These are phyloP conservation scores for Hypena proboscidalis DNA, from an alignment of 2,888 invertebrate genomes.

Conservation along the genomic window DNA sequence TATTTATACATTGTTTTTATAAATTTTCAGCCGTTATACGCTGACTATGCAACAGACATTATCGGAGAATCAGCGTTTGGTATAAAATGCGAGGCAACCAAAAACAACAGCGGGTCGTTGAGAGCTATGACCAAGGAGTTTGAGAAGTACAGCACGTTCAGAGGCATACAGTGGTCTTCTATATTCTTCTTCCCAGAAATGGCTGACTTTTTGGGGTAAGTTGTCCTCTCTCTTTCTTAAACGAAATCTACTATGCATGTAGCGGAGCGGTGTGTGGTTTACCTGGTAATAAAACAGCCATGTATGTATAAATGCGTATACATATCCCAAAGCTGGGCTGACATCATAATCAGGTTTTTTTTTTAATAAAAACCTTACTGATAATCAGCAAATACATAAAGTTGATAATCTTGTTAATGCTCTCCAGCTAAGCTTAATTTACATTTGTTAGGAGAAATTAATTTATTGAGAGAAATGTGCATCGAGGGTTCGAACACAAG, in stretches of 20 bases:
- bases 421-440: too few species aligned
- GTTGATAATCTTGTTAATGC: too few species aligned
- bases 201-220: constrained; percentile 52
- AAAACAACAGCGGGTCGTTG: constrained; percentile 47
- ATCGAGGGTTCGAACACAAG: not conserved
- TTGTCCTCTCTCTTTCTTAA: not conserved
- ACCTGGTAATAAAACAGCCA: too few species aligned
- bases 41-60: constrained; percentile 52
- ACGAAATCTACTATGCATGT: not conserved
- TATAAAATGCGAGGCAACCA: constrained; percentile 45
- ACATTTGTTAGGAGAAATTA: too few species aligned
- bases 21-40: constrained; percentile 37
- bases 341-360: too few species aligned
- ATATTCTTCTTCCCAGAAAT: constrained; percentile 60
- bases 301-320: too few species aligned
- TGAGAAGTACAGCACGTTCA: constrained; percentile 44
- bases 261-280: too few species aligned
- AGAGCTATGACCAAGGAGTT: constrained; percentile 53
- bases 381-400: too few species aligned
- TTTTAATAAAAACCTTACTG: too few species aligned
- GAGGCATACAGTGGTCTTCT: constrained; percentile 51
- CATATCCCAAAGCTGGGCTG: too few species aligned
- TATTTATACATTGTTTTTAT: too few species aligned
- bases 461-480: not conserved
- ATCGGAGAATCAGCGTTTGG: constrained; percentile 58